Conservation (phyloP, 2,888 invertebrate genomes). For the Erebia aethiops region DNA sequence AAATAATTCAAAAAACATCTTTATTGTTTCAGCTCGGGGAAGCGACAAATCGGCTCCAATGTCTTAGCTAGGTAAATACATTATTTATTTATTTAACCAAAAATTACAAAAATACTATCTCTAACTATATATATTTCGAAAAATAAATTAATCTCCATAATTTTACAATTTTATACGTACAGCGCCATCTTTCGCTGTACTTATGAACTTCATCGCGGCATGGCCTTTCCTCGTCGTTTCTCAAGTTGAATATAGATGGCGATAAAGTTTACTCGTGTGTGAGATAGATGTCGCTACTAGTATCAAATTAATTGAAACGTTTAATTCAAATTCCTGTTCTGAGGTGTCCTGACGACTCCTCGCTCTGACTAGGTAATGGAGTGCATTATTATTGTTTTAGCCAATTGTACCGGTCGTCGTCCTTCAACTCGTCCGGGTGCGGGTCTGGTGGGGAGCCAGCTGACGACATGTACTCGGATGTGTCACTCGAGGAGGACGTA, state of each 20-base stretch:
- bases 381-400: constrained; percentile 79
- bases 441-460: constrained; percentile 96
- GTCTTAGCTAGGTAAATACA: constrained; percentile 90
- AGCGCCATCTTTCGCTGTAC: constrained; percentile 58
- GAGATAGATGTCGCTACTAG: constrained; percentile 50
- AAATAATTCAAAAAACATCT: constrained; percentile 21
- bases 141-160: too few species aligned
- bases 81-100: neutral
- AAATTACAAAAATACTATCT: neutral
- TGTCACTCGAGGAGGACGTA: constrained; percentile 95
- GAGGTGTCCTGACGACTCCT: constrained; percentile 41
- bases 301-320: constrained; percentile 30
- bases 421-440: constrained; percentile 95
- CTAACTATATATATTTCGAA: too few species aligned
- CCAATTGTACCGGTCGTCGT: constrained; percentile 95
- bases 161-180: too few species aligned
- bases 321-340: constrained; percentile 35
- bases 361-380: constrained; percentile 39
- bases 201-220: constrained; percentile 26
- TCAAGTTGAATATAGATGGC: constrained; percentile 50
- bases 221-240: neutral
- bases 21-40: constrained; percentile 87
- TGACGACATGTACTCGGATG: constrained; percentile 98
- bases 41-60: constrained; percentile 92
- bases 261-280: constrained; percentile 35